A percentile compares a stretch with the other conserved stretches of the same genome.
Conservation (phyloP, 2,113 vertebrate genomes). For the Leptodactylus fuscus region DNA sequence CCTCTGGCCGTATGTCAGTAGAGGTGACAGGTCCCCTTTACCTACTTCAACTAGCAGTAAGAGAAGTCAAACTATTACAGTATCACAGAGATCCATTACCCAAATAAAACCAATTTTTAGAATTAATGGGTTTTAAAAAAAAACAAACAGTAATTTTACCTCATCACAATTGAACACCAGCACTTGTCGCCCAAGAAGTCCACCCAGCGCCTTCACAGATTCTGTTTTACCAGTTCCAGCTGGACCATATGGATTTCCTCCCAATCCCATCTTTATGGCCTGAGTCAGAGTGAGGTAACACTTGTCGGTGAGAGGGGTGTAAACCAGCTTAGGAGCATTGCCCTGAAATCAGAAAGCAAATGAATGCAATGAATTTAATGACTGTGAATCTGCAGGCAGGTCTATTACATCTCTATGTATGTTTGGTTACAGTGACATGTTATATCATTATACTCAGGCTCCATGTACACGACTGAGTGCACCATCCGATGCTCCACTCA, state of each 20-base stretch:
- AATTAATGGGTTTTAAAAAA: too few species aligned
- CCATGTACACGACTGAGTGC: too few species aligned
- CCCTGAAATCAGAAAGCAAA: slow-evolving; percentile 75
- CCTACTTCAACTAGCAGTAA: too few species aligned
- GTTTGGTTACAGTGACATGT: too few species aligned
- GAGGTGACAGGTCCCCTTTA: too few species aligned
- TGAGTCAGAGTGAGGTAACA: slow-evolving; percentile 97
- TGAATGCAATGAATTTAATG: not conserved
- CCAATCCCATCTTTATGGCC: slow-evolving; percentile 96
- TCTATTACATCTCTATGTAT: too few species aligned
- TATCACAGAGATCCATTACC: too few species aligned
- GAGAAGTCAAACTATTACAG: not conserved
- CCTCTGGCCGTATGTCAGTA: too few species aligned
- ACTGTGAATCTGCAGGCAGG: too few species aligned
- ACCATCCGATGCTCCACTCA: too few species aligned
- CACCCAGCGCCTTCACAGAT: slow-evolving; percentile 95
- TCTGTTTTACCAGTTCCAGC: slow-evolving; percentile 98
- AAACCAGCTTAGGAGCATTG: slow-evolving; percentile 93
- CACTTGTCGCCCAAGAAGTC: slow-evolving; percentile 94
- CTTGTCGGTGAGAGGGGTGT: slow-evolving; percentile 95
- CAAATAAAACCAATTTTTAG: too few species aligned
- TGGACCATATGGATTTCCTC: slow-evolving; percentile 96
- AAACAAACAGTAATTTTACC: slow-evolving; percentile 81
- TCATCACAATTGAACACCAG: slow-evolving; percentile 99
- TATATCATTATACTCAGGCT: too few species aligned